Evolutionary conservation across 2,113 vertebrate genomes (phyloP).

Genomic region (Rhodinocichla rosea): DNA sequence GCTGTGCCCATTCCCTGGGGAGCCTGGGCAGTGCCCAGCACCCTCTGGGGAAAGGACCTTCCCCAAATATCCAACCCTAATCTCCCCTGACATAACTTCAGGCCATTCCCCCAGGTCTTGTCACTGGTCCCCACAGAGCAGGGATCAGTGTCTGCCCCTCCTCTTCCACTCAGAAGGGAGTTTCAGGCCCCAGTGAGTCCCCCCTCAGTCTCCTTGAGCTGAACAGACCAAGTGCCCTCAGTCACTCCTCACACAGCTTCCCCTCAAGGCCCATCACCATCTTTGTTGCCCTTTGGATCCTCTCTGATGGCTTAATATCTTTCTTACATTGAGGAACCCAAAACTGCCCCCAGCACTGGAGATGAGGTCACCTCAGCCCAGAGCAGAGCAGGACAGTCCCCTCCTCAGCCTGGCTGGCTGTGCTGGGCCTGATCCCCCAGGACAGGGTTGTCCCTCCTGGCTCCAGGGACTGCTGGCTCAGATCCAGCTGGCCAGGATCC

Average conservation of each 20-base stretch:
- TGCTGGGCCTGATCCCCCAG: background rate
- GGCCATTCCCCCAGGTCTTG: rapidly evolving
- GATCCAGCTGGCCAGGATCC: background rate
- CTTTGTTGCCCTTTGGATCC: background rate
- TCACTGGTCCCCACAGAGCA: background rate
- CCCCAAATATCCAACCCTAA: background rate
- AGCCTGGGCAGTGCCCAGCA: background rate
- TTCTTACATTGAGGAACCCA: background rate
- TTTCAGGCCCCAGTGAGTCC: background rate
- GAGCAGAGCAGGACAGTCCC: background rate
- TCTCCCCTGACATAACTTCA: background rate
- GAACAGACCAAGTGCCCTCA: background rate
- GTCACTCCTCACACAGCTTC: rapidly evolving
- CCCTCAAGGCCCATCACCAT: background rate
- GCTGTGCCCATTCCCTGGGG: rapidly evolving
- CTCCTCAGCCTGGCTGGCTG: rapidly evolving
- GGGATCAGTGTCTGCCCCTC: background rate
- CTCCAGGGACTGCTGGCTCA: background rate
- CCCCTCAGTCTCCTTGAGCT: background rate
- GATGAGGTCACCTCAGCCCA: background rate
- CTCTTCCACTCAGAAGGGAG: background rate
- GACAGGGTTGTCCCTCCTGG: background rate
- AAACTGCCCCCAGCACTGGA: background rate
- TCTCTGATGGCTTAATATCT: background rate
- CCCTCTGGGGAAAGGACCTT: background rate